Conservation (phyloP, 2,888 invertebrate species). For the Electrophaes corylata region DNA sequence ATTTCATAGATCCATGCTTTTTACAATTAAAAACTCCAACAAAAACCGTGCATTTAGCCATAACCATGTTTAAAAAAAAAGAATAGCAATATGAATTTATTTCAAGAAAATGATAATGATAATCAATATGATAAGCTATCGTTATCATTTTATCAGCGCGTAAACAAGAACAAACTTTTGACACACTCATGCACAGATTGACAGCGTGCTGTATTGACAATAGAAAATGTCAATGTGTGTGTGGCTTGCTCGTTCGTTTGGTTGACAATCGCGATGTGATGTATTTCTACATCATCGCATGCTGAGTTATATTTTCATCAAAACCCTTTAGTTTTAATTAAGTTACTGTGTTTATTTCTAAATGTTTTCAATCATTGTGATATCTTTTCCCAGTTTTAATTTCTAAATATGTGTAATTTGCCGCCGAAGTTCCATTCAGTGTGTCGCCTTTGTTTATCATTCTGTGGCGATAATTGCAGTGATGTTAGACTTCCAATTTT, state of each 20-base stretch:
- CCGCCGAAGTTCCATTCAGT: constrained; percentile 96
- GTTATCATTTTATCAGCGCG: constrained; percentile 78
- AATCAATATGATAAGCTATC: constrained; percentile 62
- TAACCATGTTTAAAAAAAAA: too few species aligned
- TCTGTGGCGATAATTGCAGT: constrained; percentile 87
- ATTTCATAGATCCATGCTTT: too few species aligned
- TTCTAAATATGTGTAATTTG: constrained; percentile 94
- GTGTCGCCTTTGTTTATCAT: constrained; percentile 96
- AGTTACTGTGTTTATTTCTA: constrained; percentile 80
- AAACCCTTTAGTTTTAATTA: constrained; percentile 79
- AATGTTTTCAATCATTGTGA: constrained; percentile 82
- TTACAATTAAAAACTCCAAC: too few species aligned
- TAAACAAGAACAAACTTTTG: constrained; percentile 69
- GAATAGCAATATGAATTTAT: too few species aligned
- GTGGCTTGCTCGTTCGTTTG: constrained; percentile 81
- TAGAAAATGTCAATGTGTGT: constrained; percentile 72
- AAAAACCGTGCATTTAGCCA: neutral
- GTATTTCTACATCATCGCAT: constrained; percentile 83
- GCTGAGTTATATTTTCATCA: constrained; percentile 82
- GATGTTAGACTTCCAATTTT: constrained; percentile 91
- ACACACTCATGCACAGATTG: constrained; percentile 61
- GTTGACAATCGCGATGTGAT: constrained; percentile 85
- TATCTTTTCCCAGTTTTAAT: constrained; percentile 79
- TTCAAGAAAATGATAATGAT: constrained; percentile 45
- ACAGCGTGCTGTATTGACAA: constrained; percentile 75